Base-by-base conservation (phyloP, 2,113 vertebrate genomes). In the Chamaetylas fuelleborni region DNA sequence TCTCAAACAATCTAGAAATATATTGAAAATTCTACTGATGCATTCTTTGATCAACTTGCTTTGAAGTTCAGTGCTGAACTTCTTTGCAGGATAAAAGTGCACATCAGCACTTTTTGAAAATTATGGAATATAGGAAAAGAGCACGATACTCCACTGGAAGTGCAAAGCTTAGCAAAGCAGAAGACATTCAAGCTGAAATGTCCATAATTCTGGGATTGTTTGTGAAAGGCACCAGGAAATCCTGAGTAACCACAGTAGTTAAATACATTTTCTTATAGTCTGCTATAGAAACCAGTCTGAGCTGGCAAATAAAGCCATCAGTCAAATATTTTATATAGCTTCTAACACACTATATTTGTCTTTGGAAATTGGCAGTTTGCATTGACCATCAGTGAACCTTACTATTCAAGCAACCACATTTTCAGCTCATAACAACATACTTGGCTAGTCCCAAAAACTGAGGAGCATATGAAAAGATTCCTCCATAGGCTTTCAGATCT, bases 341-440 rank as follows among this genome's bases (percentile, higher is more conserved):
- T 93, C 90, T 95, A 77, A 86, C 58, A 81, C 14, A 66, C 81
- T 90, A 42, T 90, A 92, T 92, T 95, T 93, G 42, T 93, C 92
- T 90, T 94, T 73, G 71, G 71, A 95, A 95, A 93, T 51, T 74
- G 72, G 80, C 88, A 95, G 84, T 85, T 96, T 94, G 82, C 2
- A 3, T 5, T 73, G 77, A 94, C 80, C 88, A 91, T 64, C 62
- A 87, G 72, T 47, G 74, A 97, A 93, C 51, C 69, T 88, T 87
- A 54, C 34, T 89, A 89, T 95, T 96, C 96, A 83, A 94, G 47
- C 29, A 94, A 91, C 91, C 81, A 66, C 82, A 88, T 88, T 91
- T 94, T 80, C 72, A 86, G 56, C 50, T 95, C 11, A 4, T 81
- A 84, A 81, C 71, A 88, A 62, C 58, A 23, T 28, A 56, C 74